Percentiles rank a stretch among this genome's conserved stretches.
Evolutionary conservation across 2,888 invertebrate species (phyloP).

Genomic region (Sphaeridia pumilis): DNA sequence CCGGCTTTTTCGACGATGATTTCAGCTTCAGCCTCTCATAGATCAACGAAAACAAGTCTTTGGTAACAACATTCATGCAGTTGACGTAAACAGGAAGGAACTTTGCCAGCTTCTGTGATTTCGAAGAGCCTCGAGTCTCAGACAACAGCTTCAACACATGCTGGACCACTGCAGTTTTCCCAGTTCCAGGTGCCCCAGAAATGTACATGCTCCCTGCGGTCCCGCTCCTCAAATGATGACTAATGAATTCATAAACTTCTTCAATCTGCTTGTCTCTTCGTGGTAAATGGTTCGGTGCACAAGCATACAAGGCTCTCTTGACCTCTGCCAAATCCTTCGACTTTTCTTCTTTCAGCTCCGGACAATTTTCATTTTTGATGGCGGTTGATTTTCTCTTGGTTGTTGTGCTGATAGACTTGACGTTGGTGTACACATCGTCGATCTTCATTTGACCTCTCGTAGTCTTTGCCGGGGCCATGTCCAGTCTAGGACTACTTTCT

Average conservation of each 20-base stretch:
- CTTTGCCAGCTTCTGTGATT: slow-evolving; percentile 38
- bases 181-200: slow-evolving; percentile 94
- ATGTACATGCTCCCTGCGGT: slow-evolving; percentile 77
- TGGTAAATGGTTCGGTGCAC: slow-evolving; percentile 46
- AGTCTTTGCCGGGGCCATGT: too few species aligned
- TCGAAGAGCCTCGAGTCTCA: too few species aligned
- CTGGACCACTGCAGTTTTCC: slow-evolving; percentile 80
- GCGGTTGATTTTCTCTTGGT: too few species aligned
- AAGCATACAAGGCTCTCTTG: slow-evolving; percentile 46
- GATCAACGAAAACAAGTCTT: slow-evolving; percentile 68
- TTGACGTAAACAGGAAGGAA: slow-evolving; percentile 63
- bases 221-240: slow-evolving; percentile 50
- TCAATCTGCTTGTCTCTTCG: slow-evolving; percentile 70
- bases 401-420: slow-evolving; percentile 1
- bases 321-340: slow-evolving; percentile 33
- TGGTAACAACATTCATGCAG: slow-evolving; percentile 79
- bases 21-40: slow-evolving; percentile 52
- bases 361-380: neutral
- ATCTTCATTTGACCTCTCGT: slow-evolving; percentile 7
- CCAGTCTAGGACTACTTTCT: too few species aligned
- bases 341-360: neutral
- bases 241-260: slow-evolving; percentile 57
- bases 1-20: too few species aligned
- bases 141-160: too few species aligned
- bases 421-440: neutral